Base-by-base conservation (phyloP, 2,113 vertebrate genomes). In the Paradisaea rubra region DNA sequence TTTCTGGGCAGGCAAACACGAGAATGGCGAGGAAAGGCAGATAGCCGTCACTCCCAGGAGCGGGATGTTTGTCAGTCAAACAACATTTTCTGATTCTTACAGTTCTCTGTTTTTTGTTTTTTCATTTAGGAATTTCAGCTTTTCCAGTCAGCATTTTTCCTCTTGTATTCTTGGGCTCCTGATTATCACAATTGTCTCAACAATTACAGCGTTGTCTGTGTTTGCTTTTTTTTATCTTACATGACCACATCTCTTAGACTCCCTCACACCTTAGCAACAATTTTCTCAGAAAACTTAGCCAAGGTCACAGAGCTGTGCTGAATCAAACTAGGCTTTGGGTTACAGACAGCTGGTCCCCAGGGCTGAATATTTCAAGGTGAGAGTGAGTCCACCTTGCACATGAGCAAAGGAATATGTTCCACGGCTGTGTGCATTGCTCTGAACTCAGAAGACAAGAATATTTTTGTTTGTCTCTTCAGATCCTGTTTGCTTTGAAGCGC, bases 381-480 rank as follows among this genome's bases (percentile, higher is more conserved):
- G 52, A 92, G 15, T 19, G 19, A 9, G 1, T 64, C 49, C 53
- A 65, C 61, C 50, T 85, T 85, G 49, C 28, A 56, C 53, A 23
- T 1, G 10, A 82, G 28, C 71, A 80, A 35, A 89, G 22, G 14
- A 91, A 85, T 74, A 13, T 25, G 65, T 89, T 92, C 39, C 70
- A 52, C 0, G 0, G 52, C 57, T 81, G 12, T 57, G 50, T 91
- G 57, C 45, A 30, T 61, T 72, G 30, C 59, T 85, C 74, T 91
- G 88, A 85, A 89, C 33, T 72, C 59, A 65, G 69, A 89, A 77
- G 35, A 71, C 33, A 92, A n/a, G 28, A 73, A 73, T 80, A 68
- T 80, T 92, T 94, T 88, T 89, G 44, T 91, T 91, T 89, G 49
- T 88, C 49, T 82, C 35, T 89, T 93, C 54, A 82, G 86, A 41